Evolutionary conservation across 2,113 vertebrate species (phyloP).

Genomic region (Columbina picui): DNA sequence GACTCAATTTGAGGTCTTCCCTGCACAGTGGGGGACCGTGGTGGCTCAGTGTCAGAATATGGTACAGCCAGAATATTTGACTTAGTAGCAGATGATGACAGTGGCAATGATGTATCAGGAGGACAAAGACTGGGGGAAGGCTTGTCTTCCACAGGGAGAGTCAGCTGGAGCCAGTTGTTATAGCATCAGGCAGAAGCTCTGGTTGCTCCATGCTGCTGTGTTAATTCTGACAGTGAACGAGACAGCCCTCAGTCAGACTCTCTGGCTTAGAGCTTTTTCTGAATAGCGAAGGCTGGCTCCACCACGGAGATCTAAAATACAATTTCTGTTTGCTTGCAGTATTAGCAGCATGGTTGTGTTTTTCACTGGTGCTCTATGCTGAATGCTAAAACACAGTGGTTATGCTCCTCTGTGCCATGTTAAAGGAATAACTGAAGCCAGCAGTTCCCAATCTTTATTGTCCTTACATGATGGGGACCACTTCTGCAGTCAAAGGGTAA

Average conservation of each 20-base stretch:
- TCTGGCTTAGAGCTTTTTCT: neutral
- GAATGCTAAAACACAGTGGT: neutral
- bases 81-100: neutral
- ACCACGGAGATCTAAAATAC: neutral
- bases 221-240: neutral
- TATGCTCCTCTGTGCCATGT: neutral
- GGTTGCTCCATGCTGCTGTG: neutral
- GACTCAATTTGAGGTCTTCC: neutral
- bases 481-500: neutral
- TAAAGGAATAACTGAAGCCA: neutral
- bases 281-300: neutral
- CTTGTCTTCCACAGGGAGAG: neutral
- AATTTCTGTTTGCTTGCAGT: neutral
- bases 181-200: neutral
- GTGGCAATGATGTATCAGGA: neutral
- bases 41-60: neutral
- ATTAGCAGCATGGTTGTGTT: neutral
- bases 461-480: accelerated
- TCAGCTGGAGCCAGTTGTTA: neutral
- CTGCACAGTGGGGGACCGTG: neutral
- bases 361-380: neutral
- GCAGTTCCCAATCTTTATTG: neutral
- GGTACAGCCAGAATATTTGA: neutral
- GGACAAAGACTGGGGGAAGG: neutral
- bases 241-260: neutral